Evolutionary conservation across 2,797 vertebrate species (phyloP), one percentile per base, ranked within the genome.

Genomic region (Melanotaenia parkinsoni): DNA sequence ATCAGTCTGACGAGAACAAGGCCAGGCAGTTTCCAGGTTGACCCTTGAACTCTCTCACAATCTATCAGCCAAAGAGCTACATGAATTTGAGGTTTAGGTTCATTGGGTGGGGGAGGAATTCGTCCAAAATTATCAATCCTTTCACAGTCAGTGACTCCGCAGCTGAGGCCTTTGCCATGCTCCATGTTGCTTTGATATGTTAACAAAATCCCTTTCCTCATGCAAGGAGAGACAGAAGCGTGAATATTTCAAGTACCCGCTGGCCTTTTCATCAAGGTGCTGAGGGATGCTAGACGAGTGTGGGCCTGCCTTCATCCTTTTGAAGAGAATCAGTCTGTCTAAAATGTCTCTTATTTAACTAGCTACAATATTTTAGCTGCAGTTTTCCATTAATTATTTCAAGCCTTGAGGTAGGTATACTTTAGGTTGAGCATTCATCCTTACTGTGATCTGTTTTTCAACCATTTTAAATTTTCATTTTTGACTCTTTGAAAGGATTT

Each of bases 281-380:
- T 85, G 71, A 81, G 63, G 76, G 91, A 90, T 88, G 76, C 65
- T 62, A 20, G 87, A 81, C 88, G 54, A 91, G 93, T 90, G 86
- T 30, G 24, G 90, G 56, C 92, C 85, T 92, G 92, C 72, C 87
- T 77, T 73, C 82, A 77, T 68, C 67, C 35, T 14, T 73, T 61
- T 83, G 20, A 80, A 81, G 66, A 61, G 57, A 86, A 56, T 45
- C 58, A 37, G 66, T 57, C 63, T 78, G 62, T 67, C 66, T 47
- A 86, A 86, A 66, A 74, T 61, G 47, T 74, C 22, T 88, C 76
- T 60, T 72, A 68, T 76, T 81, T 69, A 74, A 76, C 28, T 62
- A 67, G 56, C 57, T 26, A 30, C 43, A 22, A 28, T 66, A 68
- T 79, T 79, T 71, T 24, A 30, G 13, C 11, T 66, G 66, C 18